Evolutionary conservation across 2,797 vertebrate genomes (phyloP).

Genomic region (Ctenopoma multispine): DNA sequence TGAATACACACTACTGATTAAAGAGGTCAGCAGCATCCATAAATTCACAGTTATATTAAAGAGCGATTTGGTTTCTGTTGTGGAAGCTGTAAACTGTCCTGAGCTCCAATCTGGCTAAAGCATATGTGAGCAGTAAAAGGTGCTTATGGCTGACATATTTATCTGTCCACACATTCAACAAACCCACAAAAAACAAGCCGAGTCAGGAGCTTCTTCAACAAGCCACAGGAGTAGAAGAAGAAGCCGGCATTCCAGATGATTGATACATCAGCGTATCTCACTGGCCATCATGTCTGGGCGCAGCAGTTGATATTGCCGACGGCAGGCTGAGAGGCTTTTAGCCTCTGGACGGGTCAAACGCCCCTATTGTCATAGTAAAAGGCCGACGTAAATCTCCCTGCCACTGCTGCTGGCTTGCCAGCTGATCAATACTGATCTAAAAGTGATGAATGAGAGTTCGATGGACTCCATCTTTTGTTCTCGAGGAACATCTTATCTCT

Average conservation of each 20-base stretch:
- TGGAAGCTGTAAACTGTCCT: slow-evolving; percentile 71
- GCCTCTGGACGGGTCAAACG: slow-evolving; percentile 62
- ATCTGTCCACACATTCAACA: slow-evolving; percentile 42
- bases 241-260: slow-evolving; percentile 37
- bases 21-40: slow-evolving; percentile 42
- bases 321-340: slow-evolving; percentile 65
- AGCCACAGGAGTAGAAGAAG: slow-evolving; percentile 8
- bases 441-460: slow-evolving; percentile 73
- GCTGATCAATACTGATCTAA: slow-evolving; percentile 78
- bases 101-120: slow-evolving; percentile 65
- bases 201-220: slow-evolving; percentile 20
- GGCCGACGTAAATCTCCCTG: slow-evolving; percentile 66
- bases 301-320: slow-evolving; percentile 48
- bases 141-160: slow-evolving; percentile 75
- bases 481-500: slow-evolving; percentile 54
- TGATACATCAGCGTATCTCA: slow-evolving; percentile 65
- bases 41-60: slow-evolving; percentile 73
- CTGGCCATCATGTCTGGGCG: slow-evolving; percentile 50
- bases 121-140: slow-evolving; percentile 70
- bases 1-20: slow-evolving; percentile 46
- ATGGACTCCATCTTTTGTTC: slow-evolving; percentile 60
- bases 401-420: slow-evolving; percentile 34
- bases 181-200: slow-evolving; percentile 10
- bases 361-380: slow-evolving; percentile 50
- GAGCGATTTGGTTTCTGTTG: slow-evolving; percentile 73